Evolutionary conservation across 35 echinoderm and acorn worm species (phyloP).

Genomic region (Ptychodera flava): DNA sequence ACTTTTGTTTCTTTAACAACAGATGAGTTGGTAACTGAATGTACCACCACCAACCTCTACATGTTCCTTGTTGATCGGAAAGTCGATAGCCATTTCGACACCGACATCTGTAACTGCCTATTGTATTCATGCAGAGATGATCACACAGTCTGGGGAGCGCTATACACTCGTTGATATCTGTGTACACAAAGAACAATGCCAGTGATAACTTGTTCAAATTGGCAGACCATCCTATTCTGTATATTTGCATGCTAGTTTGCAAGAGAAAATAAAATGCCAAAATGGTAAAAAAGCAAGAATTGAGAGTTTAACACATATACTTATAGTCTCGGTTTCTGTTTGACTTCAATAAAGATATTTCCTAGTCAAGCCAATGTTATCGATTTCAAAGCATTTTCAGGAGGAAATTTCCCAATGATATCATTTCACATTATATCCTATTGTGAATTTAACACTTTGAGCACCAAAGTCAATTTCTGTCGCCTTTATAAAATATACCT

Average conservation of each 20-base stretch:
- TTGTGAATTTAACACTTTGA: too few relatives aligned
- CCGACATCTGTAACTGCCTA: conserved; percentile 3
- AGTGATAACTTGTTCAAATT: not conserved
- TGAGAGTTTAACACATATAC: too few relatives aligned
- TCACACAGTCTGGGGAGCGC: not conserved
- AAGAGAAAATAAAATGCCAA: not conserved
- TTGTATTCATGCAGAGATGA: conserved; percentile 3
- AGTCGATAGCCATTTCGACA: not conserved
- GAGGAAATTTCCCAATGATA: too few relatives aligned
- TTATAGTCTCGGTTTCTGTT: too few relatives aligned
- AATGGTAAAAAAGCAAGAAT: too few relatives aligned
- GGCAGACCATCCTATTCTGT: not conserved
- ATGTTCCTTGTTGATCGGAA: not conserved
- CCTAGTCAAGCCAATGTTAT: too few relatives aligned
- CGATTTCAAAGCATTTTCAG: too few relatives aligned
- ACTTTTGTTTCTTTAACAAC: not conserved
- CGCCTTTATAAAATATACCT: too few relatives aligned
- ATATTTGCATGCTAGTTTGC: not conserved
- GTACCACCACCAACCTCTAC: conserved; percentile 29
- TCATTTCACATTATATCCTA: too few relatives aligned
- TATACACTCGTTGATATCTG: conserved; percentile 79
- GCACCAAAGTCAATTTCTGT: too few relatives aligned
- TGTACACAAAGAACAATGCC: not conserved
- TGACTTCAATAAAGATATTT: too few relatives aligned
- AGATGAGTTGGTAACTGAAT: not conserved